Evolutionary conservation across 2,797 vertebrate genomes (phyloP).

Genomic region (Trematomus bernacchii): DNA sequence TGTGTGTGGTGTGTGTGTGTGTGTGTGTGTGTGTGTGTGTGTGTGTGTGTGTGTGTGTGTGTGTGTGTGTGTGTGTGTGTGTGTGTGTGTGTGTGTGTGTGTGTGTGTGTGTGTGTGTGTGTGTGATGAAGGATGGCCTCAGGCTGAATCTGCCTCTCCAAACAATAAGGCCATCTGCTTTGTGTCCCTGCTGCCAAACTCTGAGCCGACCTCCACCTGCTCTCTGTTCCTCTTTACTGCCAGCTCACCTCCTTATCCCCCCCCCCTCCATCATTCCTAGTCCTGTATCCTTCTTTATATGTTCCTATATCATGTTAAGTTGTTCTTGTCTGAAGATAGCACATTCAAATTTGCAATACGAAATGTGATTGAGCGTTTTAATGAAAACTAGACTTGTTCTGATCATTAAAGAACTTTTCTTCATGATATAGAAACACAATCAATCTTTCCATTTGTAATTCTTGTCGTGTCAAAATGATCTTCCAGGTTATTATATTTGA

Average conservation of each 20-base stretch:
- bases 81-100: background rate
- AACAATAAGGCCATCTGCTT: constrained; percentile 75
- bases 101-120: background rate
- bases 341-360: background rate
- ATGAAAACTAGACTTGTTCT: too few relatives aligned
- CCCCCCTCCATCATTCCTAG: too few relatives aligned
- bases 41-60: constrained; percentile 11
- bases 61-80: constrained; percentile 8
- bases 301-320: background rate
- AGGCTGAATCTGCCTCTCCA: constrained; percentile 61
- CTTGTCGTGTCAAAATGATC: background rate
- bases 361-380: too few relatives aligned
- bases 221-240: constrained; percentile 5
- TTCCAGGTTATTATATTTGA: background rate
- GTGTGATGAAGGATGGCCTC: constrained; percentile 56
- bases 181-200: constrained; percentile 36
- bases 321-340: background rate
- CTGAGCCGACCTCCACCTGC: background rate
- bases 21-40: too few relatives aligned
- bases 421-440: too few relatives aligned
- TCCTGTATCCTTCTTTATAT: background rate
- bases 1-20: background rate
- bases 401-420: too few relatives aligned
- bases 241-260: background rate
- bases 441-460: background rate